Evolutionary conservation across 2,113 vertebrate species (phyloP), one percentile per base, ranked within the genome.

Genomic region (Zeus faber): DNA sequence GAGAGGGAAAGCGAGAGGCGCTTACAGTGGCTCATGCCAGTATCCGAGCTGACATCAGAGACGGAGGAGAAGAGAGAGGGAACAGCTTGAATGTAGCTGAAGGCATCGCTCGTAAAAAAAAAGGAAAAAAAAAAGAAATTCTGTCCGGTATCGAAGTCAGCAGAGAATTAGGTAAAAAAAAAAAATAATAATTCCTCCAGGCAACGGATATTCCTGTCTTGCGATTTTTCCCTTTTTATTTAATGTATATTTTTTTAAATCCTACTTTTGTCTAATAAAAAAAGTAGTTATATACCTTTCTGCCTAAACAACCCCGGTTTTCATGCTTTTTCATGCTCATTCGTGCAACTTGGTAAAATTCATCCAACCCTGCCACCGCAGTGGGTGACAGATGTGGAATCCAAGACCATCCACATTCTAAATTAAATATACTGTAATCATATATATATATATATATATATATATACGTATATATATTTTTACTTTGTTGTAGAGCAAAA

Each of bases 11-110:
- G 31, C 31, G 3, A 13, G 20, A 11, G 0, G 53, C 56, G 17
- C 29, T 8, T 40, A 59, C 24, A 11, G 23, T 6, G n/a, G 24
- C 44, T 65, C 69, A 71, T 50, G 54, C 45, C 63, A 52, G 47
- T 2, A 31, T 37, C 62, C 33, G 22, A 41, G 27, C 29, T 53
- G 41, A 48, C 62, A 49, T 27, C 46, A 53, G 17, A 45, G 16
- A 49, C 8, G 6, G n/a, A n/a, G 40, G 17, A 6, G 6, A 5
- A 18, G 39, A 20, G 17, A 49, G 18, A 11, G 16, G 23, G 27
- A 58, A 6, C 20, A 9, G 44, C 37, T 52, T 62, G 39, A 25
- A 67, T 62, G 56, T 40, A 64, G 20, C 67, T 45, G 5, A 45
- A 31, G 41, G 54, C 45, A 65, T 55, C 41, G 23, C 58, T 54